Evolutionary conservation across 2,113 vertebrate genomes (phyloP), one percentile per base, ranked within the genome.

Genomic region (Diphyllodes magnificus): DNA sequence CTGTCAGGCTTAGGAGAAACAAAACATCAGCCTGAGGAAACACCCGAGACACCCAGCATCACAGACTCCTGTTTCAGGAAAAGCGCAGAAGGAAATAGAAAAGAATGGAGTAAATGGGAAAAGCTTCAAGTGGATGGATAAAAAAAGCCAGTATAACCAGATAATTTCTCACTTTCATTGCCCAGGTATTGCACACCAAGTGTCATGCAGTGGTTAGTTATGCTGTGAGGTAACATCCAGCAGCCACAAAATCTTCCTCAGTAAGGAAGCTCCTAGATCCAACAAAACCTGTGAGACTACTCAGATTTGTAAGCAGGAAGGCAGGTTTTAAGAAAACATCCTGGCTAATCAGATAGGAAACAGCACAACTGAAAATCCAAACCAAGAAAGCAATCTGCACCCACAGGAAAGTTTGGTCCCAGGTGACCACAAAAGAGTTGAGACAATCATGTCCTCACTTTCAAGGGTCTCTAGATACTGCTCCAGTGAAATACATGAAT

Each of bases 271-370:
- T 59, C 37, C 21, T 3, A 16, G 19, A 39, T 37, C 51, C 31
- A 68, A 54, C 7, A 30, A 53, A 60, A 15, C 19, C 22, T 40
- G 39, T 13, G 21, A 63, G 39, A 76, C 4, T 40, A 21, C 11
- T 42, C 31, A 47, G 40, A n/a, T 87, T 47, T 44, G 25, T 14
- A 35, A 90, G 5, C 30, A 66, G 57, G 18, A 54, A 50, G 15
- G 7, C 21, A 50, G 13, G 18, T n/a, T 88, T 53, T 70, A 80
- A 70, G 42, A 44, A 90, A 94, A 47, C 10, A 40, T 28, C 39
- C 27, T 0, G 2, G 30, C 6, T 61, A 50, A 45, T 11, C 0
- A 0, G 9, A 15, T 1, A 42, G 28, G 53, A 72, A 87, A 61
- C 8, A 65, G 37, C 12, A 53, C 15, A 71, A 78, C 3, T 51